These are phyloP conservation scores for Laothoe populi DNA, from an alignment of 2,888 invertebrate species.

Conservation along the genomic window DNA sequence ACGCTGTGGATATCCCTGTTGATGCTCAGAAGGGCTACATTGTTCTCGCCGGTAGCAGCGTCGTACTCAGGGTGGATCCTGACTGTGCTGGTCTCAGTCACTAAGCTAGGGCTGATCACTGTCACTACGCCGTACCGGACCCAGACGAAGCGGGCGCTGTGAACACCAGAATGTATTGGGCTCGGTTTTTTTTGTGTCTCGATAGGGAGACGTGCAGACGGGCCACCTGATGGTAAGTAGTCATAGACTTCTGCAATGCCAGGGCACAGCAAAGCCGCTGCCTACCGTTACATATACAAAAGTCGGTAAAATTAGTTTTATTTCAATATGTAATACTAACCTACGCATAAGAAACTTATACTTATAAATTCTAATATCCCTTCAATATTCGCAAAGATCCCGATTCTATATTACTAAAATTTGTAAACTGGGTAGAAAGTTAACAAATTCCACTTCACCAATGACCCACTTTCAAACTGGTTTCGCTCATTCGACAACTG, in stretches of 20 bases:
- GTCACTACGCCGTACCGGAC: slow-evolving; percentile 56
- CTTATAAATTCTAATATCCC: too few relatives aligned
- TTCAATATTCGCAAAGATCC: background rate
- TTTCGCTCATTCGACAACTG: background rate
- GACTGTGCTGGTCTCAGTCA: slow-evolving; percentile 52
- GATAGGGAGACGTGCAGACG: too few relatives aligned
- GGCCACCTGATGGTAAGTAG: too few relatives aligned
- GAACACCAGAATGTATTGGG: too few relatives aligned
- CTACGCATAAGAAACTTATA: too few relatives aligned
- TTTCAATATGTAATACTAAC: too few relatives aligned
- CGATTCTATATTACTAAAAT: background rate
- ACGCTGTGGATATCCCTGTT: slow-evolving; percentile 48
- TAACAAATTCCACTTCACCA: background rate
- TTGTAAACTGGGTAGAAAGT: background rate
- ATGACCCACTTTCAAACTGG: slow-evolving; percentile 9
- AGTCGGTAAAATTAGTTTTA: too few relatives aligned
- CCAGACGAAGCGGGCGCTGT: slow-evolving; percentile 67
- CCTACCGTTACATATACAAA: too few relatives aligned
- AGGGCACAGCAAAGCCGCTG: too few relatives aligned
- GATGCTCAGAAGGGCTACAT: slow-evolving; percentile 52
- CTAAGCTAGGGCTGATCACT: slow-evolving; percentile 57
- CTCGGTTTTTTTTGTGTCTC: too few relatives aligned
- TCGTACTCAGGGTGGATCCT: slow-evolving; percentile 36
- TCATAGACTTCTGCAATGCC: too few relatives aligned
- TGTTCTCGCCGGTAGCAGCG: slow-evolving; percentile 32